Base-by-base conservation (phyloP, 1,140 invertebrate genomes). In the Heliothis virescens region DNA sequence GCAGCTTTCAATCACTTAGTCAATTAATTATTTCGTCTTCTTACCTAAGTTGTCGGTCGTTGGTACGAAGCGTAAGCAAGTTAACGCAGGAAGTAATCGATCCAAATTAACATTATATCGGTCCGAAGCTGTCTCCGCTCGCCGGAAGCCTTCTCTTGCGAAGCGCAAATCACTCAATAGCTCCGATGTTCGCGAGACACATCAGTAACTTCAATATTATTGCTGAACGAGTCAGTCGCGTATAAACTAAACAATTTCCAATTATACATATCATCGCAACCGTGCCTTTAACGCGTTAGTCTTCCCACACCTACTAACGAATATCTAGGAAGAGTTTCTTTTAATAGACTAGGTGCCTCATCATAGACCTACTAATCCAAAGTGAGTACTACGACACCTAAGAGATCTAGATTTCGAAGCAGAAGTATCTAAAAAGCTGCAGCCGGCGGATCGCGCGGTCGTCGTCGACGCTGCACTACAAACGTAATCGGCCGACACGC, bases 1-100 rank as follows among this genome's bases (percentile, higher is more conserved):
- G 93, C 93, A 94, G 92, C 93, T 94, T 94, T 94, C 91, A 91
- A 86, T 91, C 89, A 87, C 91, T 94, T 92, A 94, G 87, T 92
- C 84, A 91, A 71, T 89, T 92, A 93, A 85, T 92, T 90, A 91
- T 86, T 87, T 88, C 86, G 84, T 92, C 90, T 91, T 92, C 91
- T 92, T 92, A 93, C 89, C 92, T 94, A 93, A 89, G 85, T 88
- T 86, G 82, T 89, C 82, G 82, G 83, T 85, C 83, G 74, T 84
- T 85, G 87, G 88, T 89, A 90, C 85, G 90, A 94, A 93, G 92
- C 92, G 88, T 87, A 90, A 93, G 91, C 90, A 84, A 92, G 81
- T 87, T 88, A 89, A 85, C 81, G 90, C 89, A 84, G 84, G 83
- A 86, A 90, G 88, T 91, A 88, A 82, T 76, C 59, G 74, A 76